Conservation (phyloP, 2,797 vertebrate species). For the Synanceia verrucosa region DNA sequence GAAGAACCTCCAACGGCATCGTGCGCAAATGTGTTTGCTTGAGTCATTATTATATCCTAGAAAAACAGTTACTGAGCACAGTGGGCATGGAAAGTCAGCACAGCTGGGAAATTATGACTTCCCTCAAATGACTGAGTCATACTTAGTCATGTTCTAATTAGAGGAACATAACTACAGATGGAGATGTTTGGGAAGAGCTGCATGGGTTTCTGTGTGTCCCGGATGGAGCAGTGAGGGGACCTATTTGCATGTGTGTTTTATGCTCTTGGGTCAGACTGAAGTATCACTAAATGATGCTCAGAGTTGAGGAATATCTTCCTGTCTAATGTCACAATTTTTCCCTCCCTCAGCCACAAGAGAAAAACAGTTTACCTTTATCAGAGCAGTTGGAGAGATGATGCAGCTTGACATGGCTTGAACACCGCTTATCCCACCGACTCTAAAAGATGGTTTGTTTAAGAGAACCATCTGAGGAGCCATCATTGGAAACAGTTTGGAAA, state of each 20-base stretch:
- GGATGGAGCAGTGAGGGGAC: not conserved
- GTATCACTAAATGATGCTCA: not conserved
- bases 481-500: not conserved
- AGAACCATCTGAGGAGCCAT: not conserved
- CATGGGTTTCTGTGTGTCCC: constrained; percentile 5
- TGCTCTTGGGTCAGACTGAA: not conserved
- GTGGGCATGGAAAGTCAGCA: constrained; percentile 57
- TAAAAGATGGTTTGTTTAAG: not conserved
- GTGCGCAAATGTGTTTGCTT: constrained; percentile 25
- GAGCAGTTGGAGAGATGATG: not conserved
- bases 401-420: not conserved
- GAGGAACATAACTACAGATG: constrained; percentile 62
- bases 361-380: not conserved
- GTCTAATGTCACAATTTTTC: constrained; percentile 19
- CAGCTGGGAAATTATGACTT: constrained; percentile 65
- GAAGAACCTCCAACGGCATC: constrained; percentile 7
- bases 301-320: constrained; percentile 21
- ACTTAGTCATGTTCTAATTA: constrained; percentile 62
- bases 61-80: constrained; percentile 55
- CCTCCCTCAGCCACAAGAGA: not conserved
- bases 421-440: not conserved
- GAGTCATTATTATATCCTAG: constrained; percentile 45
- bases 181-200: constrained; percentile 46
- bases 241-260: not conserved
- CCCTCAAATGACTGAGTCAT: constrained; percentile 73